Conservation (phyloP, 2,113 vertebrate species). For the Australoheros scitulus region DNA sequence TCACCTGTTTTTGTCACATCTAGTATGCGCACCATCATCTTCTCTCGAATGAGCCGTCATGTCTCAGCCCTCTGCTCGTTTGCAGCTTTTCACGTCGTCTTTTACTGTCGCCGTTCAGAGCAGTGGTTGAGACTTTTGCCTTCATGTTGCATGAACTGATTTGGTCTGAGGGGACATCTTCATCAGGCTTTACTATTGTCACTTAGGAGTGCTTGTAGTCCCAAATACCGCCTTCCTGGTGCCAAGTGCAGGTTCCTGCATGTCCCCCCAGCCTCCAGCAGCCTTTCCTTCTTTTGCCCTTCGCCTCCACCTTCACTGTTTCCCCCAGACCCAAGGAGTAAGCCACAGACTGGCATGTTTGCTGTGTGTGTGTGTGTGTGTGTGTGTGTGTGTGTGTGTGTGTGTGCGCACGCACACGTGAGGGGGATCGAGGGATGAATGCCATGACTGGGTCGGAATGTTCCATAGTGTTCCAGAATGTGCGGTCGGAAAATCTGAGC, state of each 20-base stretch:
- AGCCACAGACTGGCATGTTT: slow-evolving; percentile 36
- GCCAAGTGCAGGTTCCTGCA: not conserved
- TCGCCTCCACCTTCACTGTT: slow-evolving; percentile 78
- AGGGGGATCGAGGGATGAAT: slow-evolving; percentile 80
- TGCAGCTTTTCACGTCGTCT: not conserved
- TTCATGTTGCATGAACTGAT: not conserved
- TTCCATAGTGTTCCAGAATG: slow-evolving; percentile 83
- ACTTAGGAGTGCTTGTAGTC: not conserved
- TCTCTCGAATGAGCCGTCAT: not conserved
- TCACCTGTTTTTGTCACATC: not conserved
- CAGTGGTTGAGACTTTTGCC: not conserved
- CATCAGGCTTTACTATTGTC: not conserved
- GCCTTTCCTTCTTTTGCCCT: slow-evolving; percentile 12
- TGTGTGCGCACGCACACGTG: slow-evolving; percentile 5
- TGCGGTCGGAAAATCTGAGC: slow-evolving; percentile 89
- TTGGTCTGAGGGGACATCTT: not conserved
- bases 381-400: not conserved
- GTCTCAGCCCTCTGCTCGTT: not conserved
- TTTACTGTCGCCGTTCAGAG: not conserved
- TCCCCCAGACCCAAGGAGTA: slow-evolving; percentile 82
- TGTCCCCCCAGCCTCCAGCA: not conserved
- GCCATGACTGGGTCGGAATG: slow-evolving; percentile 87
- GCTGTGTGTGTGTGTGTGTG: slow-evolving; percentile 16
- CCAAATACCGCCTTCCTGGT: not conserved
- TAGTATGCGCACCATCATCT: not conserved